Conservation (phyloP, 1,140 invertebrate genomes). For the Anastatus disparis region DNA sequence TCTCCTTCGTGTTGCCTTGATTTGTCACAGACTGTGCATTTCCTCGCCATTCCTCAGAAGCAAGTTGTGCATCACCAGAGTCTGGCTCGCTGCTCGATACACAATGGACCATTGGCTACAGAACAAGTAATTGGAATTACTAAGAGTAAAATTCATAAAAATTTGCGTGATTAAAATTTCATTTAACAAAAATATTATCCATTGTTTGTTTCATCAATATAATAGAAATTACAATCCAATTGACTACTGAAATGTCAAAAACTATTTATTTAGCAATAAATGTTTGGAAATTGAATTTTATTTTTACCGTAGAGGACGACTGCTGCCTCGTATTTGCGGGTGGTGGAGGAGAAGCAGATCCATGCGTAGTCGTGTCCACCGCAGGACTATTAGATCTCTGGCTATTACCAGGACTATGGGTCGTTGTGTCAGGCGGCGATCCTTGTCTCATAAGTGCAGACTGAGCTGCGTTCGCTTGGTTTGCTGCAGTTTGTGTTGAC, state of each 20-base stretch:
- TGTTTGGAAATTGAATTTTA: no score
- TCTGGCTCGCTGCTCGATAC: slow-evolving; percentile 85
- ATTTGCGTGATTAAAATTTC: no score
- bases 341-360: slow-evolving; percentile 67
- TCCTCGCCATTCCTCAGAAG: slow-evolving; percentile 61
- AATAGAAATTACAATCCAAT: no score
- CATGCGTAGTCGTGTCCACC: slow-evolving; percentile 67
- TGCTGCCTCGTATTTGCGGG: slow-evolving; percentile 65
- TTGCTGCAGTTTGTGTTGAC: slow-evolving; percentile 78
- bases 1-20: slow-evolving; percentile 60
- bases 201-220: no score
- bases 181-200: no score
- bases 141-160: no score
- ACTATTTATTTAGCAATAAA: not conserved
- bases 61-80: slow-evolving; percentile 68
- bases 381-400: slow-evolving; percentile 66
- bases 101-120: slow-evolving; percentile 84
- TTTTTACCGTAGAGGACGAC: slow-evolving; percentile 67
- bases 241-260: not conserved
- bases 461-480: slow-evolving; percentile 70
- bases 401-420: slow-evolving; percentile 76
- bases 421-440: slow-evolving; percentile 82
- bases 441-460: slow-evolving; percentile 70
- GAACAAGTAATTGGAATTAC: no score
- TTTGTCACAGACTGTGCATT: slow-evolving; percentile 35